Percentiles rank a stretch among this genome's conserved stretches.
Conservation (phyloP, 2,113 vertebrate species). For the Lepidothrix coronata region DNA sequence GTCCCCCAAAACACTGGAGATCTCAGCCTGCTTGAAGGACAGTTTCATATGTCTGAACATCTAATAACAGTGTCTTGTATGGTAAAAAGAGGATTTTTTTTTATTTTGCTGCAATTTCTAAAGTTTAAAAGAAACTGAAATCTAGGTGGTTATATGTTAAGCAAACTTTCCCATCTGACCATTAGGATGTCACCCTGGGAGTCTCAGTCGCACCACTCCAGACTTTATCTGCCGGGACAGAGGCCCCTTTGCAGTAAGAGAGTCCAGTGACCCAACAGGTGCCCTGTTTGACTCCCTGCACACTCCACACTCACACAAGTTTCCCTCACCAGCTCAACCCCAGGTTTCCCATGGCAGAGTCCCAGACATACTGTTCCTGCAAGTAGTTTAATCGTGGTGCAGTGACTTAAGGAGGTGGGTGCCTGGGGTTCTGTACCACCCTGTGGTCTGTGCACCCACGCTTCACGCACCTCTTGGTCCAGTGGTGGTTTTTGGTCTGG, state of each 20-base stretch:
- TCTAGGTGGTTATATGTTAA: neutral
- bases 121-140: neutral
- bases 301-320: neutral
- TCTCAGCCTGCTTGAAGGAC: neutral
- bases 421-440: neutral
- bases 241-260: neutral
- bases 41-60: neutral
- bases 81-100: neutral
- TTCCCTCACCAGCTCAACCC: neutral
- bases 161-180: neutral
- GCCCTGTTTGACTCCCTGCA: neutral
- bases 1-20: neutral
- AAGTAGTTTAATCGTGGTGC: neutral
- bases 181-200: neutral
- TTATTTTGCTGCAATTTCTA: neutral
- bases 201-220: neutral
- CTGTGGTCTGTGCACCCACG: accelerated
- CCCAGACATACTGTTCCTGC: neutral
- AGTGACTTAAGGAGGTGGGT: neutral
- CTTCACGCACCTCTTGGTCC: neutral
- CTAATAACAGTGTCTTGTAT: neutral
- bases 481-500: neutral
- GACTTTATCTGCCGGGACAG: neutral
- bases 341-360: neutral
- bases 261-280: neutral